Percentiles rank a stretch among this genome's conserved stretches.
Conservation (phyloP, 2,797 vertebrate genomes). For the Huso huso region DNA sequence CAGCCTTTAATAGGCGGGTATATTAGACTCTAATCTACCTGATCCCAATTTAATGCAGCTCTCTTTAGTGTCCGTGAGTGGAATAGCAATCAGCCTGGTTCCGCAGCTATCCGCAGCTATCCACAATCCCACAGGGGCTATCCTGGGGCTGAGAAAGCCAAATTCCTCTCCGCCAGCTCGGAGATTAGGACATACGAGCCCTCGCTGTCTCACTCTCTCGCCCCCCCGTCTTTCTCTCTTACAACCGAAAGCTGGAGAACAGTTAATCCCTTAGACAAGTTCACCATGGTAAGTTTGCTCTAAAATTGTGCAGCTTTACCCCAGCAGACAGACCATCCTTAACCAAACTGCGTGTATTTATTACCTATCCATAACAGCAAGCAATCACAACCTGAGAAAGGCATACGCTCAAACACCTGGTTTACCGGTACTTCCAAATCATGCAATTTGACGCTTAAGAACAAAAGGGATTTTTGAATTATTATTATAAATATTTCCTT, state of each 20-base stretch:
- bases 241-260: neutral
- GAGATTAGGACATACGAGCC: slow-evolving; percentile 55
- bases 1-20: slow-evolving; percentile 84
- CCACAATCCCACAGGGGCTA: slow-evolving; percentile 59
- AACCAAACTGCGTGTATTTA: neutral
- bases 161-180: slow-evolving; percentile 57
- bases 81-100: slow-evolving; percentile 65
- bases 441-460: too few species aligned
- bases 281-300: neutral
- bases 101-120: slow-evolving; percentile 51
- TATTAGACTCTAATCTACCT: slow-evolving; percentile 97
- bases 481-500: too few species aligned
- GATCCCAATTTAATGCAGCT: slow-evolving; percentile 97
- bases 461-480: too few species aligned
- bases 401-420: too few species aligned
- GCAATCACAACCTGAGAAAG: too few species aligned
- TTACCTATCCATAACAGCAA: too few species aligned
- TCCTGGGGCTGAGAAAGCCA: slow-evolving; percentile 66
- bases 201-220: slow-evolving; percentile 31
- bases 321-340: neutral
- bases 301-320: neutral
- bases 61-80: slow-evolving; percentile 62
- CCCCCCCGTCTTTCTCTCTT: neutral
- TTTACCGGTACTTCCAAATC: too few species aligned
- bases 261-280: too few species aligned